These are phyloP conservation scores for Apotomis capreana DNA, from an alignment of 2,888 invertebrate species.

Conservation along the genomic window DNA sequence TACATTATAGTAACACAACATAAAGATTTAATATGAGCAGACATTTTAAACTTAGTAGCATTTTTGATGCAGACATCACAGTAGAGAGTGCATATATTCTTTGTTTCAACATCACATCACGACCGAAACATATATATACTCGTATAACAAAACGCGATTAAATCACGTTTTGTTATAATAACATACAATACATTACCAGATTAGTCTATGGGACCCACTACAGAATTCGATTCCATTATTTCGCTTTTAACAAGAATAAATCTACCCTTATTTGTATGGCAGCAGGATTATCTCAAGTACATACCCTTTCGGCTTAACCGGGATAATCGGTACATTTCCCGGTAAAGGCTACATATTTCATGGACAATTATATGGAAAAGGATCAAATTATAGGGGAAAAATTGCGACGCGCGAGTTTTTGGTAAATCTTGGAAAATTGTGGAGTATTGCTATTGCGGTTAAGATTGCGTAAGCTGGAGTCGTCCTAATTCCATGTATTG, in stretches of 20 bases:
- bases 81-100: no score
- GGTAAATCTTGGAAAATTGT: slow-evolving; percentile 22
- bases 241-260: slow-evolving; percentile 29
- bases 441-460: not conserved
- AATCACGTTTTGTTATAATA: no score
- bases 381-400: slow-evolving; percentile 34
- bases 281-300: slow-evolving; percentile 34
- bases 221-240: slow-evolving; percentile 10
- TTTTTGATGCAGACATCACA: no score
- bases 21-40: no score
- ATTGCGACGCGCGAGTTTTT: slow-evolving; percentile 11
- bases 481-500: no score
- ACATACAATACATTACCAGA: not conserved
- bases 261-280: slow-evolving; percentile 28
- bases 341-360: slow-evolving; percentile 37
- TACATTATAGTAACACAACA: no score
- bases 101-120: no score
- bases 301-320: slow-evolving; percentile 38
- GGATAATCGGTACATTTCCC: slow-evolving; percentile 34
- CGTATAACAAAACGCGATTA: no score
- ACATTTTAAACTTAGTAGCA: no score
- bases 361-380: slow-evolving; percentile 36
- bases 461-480: no score
- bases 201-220: not conserved
- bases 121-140: no score